A percentile compares a stretch with the other conserved stretches of the same genome.
Evolutionary conservation across 2,113 vertebrate genomes (phyloP).

Genomic region (Setophaga kirtlandii): DNA sequence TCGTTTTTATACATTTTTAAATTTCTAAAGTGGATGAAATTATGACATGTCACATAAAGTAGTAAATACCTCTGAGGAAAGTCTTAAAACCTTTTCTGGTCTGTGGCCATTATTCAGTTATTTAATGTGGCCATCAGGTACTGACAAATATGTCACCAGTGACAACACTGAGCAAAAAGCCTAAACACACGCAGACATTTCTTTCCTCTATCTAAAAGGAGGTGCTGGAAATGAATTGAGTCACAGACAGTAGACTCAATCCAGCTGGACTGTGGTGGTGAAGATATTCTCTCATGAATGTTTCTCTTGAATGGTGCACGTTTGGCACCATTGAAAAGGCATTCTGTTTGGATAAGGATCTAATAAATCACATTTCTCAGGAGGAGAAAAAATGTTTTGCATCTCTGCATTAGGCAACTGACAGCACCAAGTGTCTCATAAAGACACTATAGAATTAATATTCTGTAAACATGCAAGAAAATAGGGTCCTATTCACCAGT

Average conservation of each 20-base stretch:
- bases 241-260: neutral
- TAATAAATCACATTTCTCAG: constrained; percentile 48
- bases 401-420: neutral
- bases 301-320: neutral
- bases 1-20: neutral
- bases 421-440: constrained; percentile 8
- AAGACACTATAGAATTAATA: neutral
- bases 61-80: neutral
- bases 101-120: neutral
- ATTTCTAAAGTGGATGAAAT: neutral
- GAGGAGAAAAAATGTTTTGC: neutral
- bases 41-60: neutral
- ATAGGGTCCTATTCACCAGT: neutral
- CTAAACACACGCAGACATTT: neutral
- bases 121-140: neutral
- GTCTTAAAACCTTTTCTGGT: neutral
- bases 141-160: neutral
- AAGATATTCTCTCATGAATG: neutral
- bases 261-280: neutral
- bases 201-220: neutral
- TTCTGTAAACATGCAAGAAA: neutral
- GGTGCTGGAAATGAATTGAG: constrained; percentile 28
- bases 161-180: neutral
- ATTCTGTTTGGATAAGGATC: constrained; percentile 1
- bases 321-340: neutral